Evolutionary conservation across 35 echinoderm and acorn worm species (phyloP), one percentile per base, ranked within the genome.

Genomic region (Heliocidaris tuberculata): DNA sequence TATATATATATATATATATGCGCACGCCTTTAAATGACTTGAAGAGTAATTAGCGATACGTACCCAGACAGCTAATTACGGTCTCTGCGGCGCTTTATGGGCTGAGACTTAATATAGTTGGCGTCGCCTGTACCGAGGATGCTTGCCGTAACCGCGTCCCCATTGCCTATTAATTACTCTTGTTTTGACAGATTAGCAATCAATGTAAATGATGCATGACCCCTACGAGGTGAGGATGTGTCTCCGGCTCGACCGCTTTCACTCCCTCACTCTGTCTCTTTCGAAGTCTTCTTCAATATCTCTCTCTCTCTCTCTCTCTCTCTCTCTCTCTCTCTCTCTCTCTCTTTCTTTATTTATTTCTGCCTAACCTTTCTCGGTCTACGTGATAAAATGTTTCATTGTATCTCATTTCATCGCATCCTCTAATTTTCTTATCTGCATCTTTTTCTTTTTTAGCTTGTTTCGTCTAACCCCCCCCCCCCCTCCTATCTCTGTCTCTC

Each of bases 181-280:
- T 93, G 91, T 93, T 93, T 93, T 93, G 91, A 93, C 91, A 93
- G 91, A 52, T 56, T 50, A 93, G 91, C 91, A 93, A 93, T 93
- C 91, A 93, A 30, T 93, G 91, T 93, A 93, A 93, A 93, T 93
- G 91, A 93, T 93, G 91, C 91, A 93, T 93, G 91, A 93, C 91
- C 91, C 87, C 29, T n/a, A 48, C 87, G 87, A 89, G 87, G 31
- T 89, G 87, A 47, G 32, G 32, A 89, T 89, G 31, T 48, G 87
- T 89, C 87, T 89, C 87, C 87, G 47, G 8, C 87, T 89, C 87
- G 19, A 32, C 47, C 87, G 31, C 31, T 89, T 48, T 89, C 31
- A 32, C 87, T 42, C 32, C 87, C 5, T 89, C 87, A 42, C 19
- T 42, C 87, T 89, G 16, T 48, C 31, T 88, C 10, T 88, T 29